Evolutionary conservation across 37 sponge, comb jelly and placozoan species (phyloP).

Genomic region (Crambe crambe): DNA sequence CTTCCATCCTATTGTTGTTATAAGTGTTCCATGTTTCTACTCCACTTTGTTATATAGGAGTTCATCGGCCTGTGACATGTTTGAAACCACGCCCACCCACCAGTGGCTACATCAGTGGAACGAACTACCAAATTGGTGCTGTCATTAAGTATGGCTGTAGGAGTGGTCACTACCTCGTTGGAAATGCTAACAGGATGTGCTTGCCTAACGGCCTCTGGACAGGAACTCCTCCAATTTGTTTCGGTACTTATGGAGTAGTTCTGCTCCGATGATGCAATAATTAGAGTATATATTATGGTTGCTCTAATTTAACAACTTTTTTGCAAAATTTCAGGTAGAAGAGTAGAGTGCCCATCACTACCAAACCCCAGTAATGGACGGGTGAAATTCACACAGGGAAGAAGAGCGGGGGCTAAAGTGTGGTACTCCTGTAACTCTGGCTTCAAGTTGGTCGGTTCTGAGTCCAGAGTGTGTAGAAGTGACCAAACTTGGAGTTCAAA

Average conservation of each 20-base stretch:
- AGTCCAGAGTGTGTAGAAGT: constrained; percentile 18
- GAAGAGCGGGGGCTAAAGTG: constrained; percentile 27
- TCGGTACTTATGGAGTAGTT: constrained; percentile 39
- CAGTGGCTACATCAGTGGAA: constrained; percentile 36
- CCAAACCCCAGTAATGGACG: constrained; percentile 23
- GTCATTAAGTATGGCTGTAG: constrained; percentile 33
- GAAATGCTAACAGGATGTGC: constrained; percentile 31
- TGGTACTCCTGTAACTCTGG: constrained; percentile 39
- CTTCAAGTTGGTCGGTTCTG: constrained; percentile 25
- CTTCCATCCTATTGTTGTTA: no score
- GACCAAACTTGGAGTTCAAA: constrained; percentile 19
- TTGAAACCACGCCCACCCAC: no score
- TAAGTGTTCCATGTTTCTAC: no score
- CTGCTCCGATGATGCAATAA: no score
- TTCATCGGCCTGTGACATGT: no score
- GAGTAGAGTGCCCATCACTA: constrained; percentile 15
- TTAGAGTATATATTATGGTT: not conserved
- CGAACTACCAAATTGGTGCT: constrained; percentile 19
- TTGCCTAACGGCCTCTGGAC: constrained; percentile 46
- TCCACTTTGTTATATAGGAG: no score
- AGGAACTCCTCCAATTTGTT: constrained; percentile 49
- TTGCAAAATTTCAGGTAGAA: not conserved
- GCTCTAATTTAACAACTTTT: not conserved
- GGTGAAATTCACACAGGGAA: constrained; percentile 9
- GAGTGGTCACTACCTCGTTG: constrained; percentile 24